Conservation (phyloP, 2,888 invertebrate genomes). For the Epiblema foenella region DNA sequence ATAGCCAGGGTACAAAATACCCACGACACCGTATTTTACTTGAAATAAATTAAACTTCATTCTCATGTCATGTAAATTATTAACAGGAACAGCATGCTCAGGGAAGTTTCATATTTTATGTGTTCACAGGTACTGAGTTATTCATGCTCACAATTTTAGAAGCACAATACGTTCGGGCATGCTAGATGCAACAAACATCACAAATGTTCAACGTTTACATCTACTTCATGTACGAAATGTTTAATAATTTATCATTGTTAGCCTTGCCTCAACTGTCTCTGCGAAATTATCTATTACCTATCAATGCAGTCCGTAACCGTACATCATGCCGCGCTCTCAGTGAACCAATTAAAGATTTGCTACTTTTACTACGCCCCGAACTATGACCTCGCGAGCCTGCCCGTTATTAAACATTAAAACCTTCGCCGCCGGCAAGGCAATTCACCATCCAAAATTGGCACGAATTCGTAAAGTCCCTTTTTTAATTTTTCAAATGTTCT, state of each 20-base stretch:
- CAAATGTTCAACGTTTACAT: background rate
- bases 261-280: background rate
- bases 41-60: background rate
- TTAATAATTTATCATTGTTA: background rate
- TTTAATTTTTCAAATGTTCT: no score
- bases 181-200: background rate
- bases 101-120: background rate
- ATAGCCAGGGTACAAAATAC: conserved; percentile 11
- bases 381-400: no score
- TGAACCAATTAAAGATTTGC: no score
- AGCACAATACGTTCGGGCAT: conserved; percentile 2
- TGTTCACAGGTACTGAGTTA: background rate
- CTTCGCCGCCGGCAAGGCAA: no score
- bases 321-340: no score
- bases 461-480: no score
- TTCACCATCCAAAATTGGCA: no score
- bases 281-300: no score
- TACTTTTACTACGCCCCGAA: no score
- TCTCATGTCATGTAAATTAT: background rate
- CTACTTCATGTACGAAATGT: background rate
- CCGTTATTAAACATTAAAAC: no score
- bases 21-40: background rate
- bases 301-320: background rate
- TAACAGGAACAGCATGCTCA: background rate
- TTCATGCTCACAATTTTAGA: background rate